phyloP scores from a whole-genome alignment of 2,888 invertebrate genomes.

The Pammene aurita region DNA sequence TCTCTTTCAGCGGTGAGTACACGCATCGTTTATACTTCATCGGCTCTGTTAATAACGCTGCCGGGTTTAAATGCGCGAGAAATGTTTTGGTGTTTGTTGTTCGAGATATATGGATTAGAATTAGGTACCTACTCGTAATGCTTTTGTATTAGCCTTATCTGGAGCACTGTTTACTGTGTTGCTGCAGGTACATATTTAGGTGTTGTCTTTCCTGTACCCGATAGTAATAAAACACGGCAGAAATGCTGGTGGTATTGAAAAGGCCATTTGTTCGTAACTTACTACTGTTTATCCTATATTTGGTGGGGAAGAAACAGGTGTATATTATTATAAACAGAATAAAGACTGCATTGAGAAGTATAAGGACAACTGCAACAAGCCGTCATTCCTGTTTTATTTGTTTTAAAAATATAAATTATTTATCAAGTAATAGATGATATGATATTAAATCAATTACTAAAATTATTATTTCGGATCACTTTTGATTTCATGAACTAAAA shows the following conservation, averaged over 20 bases:
- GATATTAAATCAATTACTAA: too few relatives aligned
- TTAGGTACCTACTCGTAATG: not conserved
- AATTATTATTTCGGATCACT: too few relatives aligned
- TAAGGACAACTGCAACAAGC: too few relatives aligned
- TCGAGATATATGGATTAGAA: conserved; percentile 1
- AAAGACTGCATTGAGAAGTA: too few relatives aligned
- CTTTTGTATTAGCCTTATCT: not conserved
- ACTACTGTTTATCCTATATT: conserved; percentile 30
- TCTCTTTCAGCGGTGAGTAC: conserved; percentile 74
- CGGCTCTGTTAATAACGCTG: conserved; percentile 72
- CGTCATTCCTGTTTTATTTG: too few relatives aligned
- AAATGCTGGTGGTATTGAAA: conserved; percentile 8
- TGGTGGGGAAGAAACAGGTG: not conserved
- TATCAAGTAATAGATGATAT: too few relatives aligned
- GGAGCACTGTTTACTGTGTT: not conserved
- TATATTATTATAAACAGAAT: too few relatives aligned
- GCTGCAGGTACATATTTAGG: too few relatives aligned
- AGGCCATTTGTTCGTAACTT: conserved; percentile 25
- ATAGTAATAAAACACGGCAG: not conserved
- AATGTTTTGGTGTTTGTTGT: conserved; percentile 38
- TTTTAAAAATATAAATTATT: too few relatives aligned
- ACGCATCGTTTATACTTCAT: conserved; percentile 82
- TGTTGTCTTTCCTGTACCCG: too few relatives aligned
- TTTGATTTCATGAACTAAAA: too few relatives aligned
- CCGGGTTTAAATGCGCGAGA: conserved; percentile 43